Conservation (phyloP, 2,797 vertebrate genomes). For the Anomalospiza imberbis region DNA sequence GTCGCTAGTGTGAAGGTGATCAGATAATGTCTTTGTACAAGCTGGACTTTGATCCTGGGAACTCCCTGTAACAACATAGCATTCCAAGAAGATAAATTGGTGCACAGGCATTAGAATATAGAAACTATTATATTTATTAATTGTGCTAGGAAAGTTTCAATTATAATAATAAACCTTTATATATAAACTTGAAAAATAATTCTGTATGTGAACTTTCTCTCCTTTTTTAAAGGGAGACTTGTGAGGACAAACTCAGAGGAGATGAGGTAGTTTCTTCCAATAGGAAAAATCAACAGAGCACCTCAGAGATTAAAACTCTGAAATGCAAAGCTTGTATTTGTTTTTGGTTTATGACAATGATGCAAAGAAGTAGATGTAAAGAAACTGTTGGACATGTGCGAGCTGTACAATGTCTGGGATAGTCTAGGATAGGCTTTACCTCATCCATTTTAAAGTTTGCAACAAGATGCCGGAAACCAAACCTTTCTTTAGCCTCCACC, state of each 20-base stretch:
- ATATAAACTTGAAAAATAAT: not conserved
- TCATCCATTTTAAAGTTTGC: not conserved
- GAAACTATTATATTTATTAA: not conserved
- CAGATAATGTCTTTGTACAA: not conserved
- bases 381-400: not conserved
- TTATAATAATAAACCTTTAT: not conserved
- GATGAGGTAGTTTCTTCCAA: not conserved
- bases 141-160: not conserved
- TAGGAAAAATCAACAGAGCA: not conserved
- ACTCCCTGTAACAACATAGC: not conserved
- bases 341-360: not conserved
- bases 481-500: not conserved
- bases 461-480: not conserved
- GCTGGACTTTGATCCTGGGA: constrained; percentile 20
- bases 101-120: not conserved
- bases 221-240: not conserved
- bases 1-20: fast-evolving
- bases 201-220: not conserved
- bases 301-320: not conserved
- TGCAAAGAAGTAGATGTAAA: not conserved
- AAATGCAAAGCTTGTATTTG: not conserved
- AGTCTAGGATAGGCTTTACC: not conserved
- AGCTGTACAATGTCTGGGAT: not conserved
- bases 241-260: not conserved
- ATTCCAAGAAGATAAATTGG: not conserved